Percentiles rank a stretch among this genome's conserved stretches.
These are phyloP conservation scores for Pachyrhynchus sulphureomaculatus DNA, from an alignment of 1,140 invertebrate species.

Conservation along the genomic window DNA sequence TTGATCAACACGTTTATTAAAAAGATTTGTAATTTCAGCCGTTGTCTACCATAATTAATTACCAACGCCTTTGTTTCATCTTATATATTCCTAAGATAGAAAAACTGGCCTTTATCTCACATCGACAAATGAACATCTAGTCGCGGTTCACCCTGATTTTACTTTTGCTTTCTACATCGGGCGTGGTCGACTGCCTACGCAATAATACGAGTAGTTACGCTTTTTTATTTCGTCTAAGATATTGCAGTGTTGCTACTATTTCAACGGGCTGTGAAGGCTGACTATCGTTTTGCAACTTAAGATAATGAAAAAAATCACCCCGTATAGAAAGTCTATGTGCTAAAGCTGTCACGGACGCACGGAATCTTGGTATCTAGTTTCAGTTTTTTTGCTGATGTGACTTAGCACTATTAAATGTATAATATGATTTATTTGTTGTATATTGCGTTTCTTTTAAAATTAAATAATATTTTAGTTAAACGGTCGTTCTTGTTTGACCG, in stretches of 20 bases:
- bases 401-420: too few species aligned
- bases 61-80: too few species aligned
- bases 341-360: conserved; percentile 19
- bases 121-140: conserved; percentile 18
- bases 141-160: conserved; percentile 27
- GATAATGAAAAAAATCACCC: conserved; percentile 19
- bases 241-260: conserved; percentile 25
- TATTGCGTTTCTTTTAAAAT: too few species aligned
- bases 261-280: conserved; percentile 26
- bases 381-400: too few species aligned
- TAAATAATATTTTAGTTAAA: too few species aligned
- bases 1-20: too few species aligned
- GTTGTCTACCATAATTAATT: too few species aligned
- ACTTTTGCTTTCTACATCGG: conserved; percentile 28
- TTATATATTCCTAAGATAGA: background rate
- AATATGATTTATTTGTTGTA: too few species aligned
- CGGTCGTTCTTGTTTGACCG: too few species aligned
- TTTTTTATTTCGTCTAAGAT: conserved; percentile 22
- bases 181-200: conserved; percentile 21
- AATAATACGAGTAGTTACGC: conserved; percentile 29
- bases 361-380: background rate
- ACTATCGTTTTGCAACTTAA: conserved; percentile 25
- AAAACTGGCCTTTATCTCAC: conserved; percentile 9
- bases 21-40: too few species aligned
- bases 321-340: conserved; percentile 19